A percentile compares a stretch with the other conserved stretches of the same genome.
Conservation (phyloP, 2,797 vertebrate species). For the Furcifer pardalis region DNA sequence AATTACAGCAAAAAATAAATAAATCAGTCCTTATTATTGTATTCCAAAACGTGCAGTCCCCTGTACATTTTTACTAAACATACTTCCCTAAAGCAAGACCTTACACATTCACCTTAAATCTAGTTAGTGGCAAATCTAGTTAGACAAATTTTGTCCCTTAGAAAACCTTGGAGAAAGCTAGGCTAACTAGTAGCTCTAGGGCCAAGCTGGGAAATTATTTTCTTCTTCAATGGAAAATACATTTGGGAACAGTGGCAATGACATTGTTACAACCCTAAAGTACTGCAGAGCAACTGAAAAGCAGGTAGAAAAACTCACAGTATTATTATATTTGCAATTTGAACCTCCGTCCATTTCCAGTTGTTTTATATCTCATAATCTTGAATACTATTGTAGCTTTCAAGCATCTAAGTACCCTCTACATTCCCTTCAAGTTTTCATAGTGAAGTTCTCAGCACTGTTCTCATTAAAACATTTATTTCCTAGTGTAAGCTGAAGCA, state of each 20-base stretch:
- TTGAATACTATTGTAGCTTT: background rate
- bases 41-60: no score
- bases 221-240: background rate
- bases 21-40: background rate
- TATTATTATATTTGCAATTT: background rate
- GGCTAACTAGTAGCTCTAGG: background rate
- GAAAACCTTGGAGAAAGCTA: background rate
- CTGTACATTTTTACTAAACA: background rate
- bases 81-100: background rate
- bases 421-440: slow-evolving; percentile 4
- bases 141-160: background rate
- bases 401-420: background rate
- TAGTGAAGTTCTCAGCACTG: background rate
- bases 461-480: no score
- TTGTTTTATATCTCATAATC: background rate
- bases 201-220: background rate
- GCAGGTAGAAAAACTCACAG: background rate
- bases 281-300: background rate
- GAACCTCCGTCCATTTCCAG: background rate
- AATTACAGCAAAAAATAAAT: background rate
- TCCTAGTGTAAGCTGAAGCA: no score
- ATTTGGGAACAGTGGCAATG: background rate
- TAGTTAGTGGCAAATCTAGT: background rate
- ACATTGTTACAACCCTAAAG: background rate
- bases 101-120: background rate